These are phyloP conservation scores for Automeris io DNA, from an alignment of 2,888 invertebrate genomes.

Conservation along the genomic window DNA sequence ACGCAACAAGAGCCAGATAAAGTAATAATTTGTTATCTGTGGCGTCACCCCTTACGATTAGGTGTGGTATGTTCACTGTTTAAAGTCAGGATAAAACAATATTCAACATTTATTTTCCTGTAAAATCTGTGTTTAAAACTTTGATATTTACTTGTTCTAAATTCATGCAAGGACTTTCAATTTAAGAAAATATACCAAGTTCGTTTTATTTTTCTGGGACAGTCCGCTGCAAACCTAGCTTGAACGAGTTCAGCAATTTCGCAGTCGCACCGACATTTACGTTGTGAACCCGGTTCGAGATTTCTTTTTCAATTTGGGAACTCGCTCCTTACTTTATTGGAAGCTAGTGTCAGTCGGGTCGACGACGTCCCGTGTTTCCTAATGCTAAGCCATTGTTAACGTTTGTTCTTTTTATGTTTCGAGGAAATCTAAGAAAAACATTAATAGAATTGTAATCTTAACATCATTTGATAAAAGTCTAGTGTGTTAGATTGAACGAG, in stretches of 20 bases:
- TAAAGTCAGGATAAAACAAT: no score
- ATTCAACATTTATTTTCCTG: no score
- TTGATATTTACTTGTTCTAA: no score
- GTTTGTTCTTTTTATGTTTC: not conserved
- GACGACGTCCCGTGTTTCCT: conserved; percentile 22
- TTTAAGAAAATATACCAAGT: not conserved
- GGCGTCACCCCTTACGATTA: no score
- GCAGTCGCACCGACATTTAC: conserved; percentile 48
- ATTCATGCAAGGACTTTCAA: conserved; percentile 1
- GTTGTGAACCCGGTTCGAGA: conserved; percentile 35
- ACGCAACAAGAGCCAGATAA: no score
- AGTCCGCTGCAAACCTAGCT: conserved; percentile 10
- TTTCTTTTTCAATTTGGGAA: conserved; percentile 70
- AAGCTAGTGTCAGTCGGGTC: conserved; percentile 43
- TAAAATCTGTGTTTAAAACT: no score
- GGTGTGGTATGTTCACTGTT: no score
- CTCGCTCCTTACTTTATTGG: conserved; percentile 62
- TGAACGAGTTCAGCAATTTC: conserved; percentile 43
- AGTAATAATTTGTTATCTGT: no score
- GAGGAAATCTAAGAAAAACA: not conserved
- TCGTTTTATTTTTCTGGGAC: conserved; percentile 14
- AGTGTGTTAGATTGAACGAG: no score
- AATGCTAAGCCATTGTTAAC: not conserved
- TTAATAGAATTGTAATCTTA: no score
- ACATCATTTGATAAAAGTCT: no score